Conservation (phyloP, 2,113 vertebrate genomes). For the Crypturellus undulatus region DNA sequence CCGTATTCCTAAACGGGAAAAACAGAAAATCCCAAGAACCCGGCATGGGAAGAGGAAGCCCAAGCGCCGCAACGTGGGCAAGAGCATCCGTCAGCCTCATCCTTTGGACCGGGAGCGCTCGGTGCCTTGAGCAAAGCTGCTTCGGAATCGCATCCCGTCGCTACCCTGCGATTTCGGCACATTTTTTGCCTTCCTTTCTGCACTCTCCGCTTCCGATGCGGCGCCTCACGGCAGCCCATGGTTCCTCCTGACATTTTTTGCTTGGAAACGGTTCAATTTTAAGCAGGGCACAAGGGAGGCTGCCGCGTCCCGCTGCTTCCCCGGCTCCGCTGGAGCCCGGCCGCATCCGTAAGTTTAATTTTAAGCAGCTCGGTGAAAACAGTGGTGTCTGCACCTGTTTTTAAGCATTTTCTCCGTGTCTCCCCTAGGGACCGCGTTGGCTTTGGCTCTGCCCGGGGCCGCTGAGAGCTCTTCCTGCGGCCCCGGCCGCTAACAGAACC, state of each 20-base stretch:
- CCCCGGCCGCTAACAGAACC: not conserved
- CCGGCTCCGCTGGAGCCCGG: not conserved
- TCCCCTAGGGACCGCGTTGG: not conserved
- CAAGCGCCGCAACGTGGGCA: not conserved
- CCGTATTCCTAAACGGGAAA: no score
- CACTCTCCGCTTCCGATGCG: not conserved
- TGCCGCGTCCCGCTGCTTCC: not conserved
- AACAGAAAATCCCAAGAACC: not conserved
- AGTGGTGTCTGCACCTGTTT: not conserved
- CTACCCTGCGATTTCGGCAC: not conserved
- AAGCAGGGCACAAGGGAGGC: not conserved
- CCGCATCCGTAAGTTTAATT: not conserved
- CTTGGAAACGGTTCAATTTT: not conserved
- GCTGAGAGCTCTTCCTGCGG: not conserved
- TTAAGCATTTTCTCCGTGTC: not conserved
- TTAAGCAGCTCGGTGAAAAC: not conserved
- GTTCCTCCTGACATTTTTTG: not conserved
- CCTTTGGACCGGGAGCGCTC: rapidly evolving
- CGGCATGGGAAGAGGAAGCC: rapidly evolving
- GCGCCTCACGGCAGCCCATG: not conserved
- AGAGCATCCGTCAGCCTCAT: rapidly evolving
- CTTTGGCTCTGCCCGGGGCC: not conserved
- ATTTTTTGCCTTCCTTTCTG: not conserved
- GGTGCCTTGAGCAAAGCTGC: rapidly evolving
- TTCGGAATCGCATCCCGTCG: not conserved